phyloP scores from a whole-genome alignment of 2,888 invertebrate species.

The Tipula unca region DNA sequence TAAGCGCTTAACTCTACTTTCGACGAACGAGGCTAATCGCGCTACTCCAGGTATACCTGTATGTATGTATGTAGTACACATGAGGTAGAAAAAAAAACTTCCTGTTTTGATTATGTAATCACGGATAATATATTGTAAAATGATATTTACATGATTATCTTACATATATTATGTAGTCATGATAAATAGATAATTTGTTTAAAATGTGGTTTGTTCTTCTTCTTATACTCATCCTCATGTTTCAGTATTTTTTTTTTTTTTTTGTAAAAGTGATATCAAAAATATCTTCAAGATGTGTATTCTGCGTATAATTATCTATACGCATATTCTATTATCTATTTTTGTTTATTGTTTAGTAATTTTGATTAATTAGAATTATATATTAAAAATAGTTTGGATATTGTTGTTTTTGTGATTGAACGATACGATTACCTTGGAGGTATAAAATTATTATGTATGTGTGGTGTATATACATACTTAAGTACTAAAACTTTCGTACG shows the following conservation, averaged over 20 bases:
- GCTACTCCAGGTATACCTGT: too few species aligned
- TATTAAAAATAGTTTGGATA: background rate
- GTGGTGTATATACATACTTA: too few species aligned
- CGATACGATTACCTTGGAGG: background rate
- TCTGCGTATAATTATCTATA: too few species aligned
- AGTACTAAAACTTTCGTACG: too few species aligned
- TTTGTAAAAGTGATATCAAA: background rate
- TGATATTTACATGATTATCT: background rate
- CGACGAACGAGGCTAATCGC: too few species aligned
- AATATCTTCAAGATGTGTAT: background rate
- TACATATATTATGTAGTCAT: too few species aligned
- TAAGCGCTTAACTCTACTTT: too few species aligned
- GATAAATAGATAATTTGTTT: background rate
- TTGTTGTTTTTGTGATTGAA: background rate
- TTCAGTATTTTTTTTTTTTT: too few species aligned
- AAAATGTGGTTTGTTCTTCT: background rate
- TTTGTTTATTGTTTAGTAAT: background rate
- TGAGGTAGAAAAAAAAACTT: background rate
- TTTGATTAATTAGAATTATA: background rate
- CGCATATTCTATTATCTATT: background rate
- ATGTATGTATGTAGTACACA: background rate
- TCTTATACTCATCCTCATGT: background rate
- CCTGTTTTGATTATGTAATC: slow-evolving; percentile 2
- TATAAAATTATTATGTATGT: too few species aligned
- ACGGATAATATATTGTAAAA: background rate